Conservation (phyloP, 2,113 vertebrate genomes). For the Bubo blakistoni region DNA sequence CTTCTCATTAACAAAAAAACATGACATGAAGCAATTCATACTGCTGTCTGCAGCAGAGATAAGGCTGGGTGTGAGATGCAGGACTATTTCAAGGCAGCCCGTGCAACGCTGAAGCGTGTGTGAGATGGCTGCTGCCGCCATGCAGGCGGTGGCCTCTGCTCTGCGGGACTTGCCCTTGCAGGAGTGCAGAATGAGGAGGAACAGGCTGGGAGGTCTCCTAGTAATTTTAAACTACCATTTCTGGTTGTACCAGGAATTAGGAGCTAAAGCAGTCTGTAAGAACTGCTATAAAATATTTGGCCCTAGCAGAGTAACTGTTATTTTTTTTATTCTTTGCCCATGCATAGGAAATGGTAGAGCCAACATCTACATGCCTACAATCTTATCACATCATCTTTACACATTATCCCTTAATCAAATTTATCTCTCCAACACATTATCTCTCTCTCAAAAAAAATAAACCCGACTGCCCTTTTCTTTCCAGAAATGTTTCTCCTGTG, state of each 20-base stretch:
- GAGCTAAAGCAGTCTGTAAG: neutral
- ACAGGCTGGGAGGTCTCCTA: neutral
- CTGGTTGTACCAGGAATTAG: neutral
- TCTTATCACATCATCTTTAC: neutral
- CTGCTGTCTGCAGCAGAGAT: neutral
- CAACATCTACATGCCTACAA: neutral
- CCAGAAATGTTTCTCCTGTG: neutral
- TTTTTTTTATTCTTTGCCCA: neutral
- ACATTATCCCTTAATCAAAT: neutral
- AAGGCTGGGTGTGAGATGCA: neutral
- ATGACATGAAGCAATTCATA: neutral
- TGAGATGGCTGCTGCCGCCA: neutral
- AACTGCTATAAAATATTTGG: neutral
- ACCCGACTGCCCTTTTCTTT: neutral
- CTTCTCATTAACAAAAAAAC: neutral
- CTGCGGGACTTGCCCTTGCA: neutral
- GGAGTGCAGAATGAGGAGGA: neutral
- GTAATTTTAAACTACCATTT: neutral
- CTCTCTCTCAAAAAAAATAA: neutral
- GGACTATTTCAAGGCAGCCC: neutral
- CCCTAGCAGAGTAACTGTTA: neutral
- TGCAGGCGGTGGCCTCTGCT: neutral
- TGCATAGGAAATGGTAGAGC: neutral
- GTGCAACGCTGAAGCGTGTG: fast-evolving
- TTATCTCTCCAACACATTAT: neutral